Percentiles rank a stretch among this genome's conserved stretches.
Conservation (phyloP, 1,140 invertebrate species). For the Ectropis grisescens region DNA sequence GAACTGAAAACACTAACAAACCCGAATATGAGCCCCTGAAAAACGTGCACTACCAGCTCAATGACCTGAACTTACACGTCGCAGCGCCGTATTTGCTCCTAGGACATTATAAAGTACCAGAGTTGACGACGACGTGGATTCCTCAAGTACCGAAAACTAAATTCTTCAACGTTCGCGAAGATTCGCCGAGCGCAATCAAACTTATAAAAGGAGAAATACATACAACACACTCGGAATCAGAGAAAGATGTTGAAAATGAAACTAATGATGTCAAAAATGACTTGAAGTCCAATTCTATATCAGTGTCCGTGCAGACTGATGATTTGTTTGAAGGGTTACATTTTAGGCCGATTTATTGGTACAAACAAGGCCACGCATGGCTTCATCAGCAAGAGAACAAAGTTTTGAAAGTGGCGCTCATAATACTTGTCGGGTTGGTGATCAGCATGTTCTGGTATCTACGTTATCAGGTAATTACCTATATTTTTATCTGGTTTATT, state of each 20-base stretch:
- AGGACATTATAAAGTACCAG: conserved; percentile 87
- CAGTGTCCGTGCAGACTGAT: conserved; percentile 63
- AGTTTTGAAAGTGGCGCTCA: conserved; percentile 75
- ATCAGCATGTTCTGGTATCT: conserved; percentile 81
- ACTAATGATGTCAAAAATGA: too few species aligned
- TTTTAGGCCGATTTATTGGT: conserved; percentile 48
- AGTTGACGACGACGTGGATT: conserved; percentile 61
- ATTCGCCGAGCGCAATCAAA: conserved; percentile 27
- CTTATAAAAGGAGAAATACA: conserved; percentile 52
- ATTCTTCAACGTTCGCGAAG: conserved; percentile 20
- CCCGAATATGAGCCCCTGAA: conserved; percentile 54
- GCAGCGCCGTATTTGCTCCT: conserved; percentile 66
- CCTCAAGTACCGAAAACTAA: conserved; percentile 43
- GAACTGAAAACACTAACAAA: conserved; percentile 30
- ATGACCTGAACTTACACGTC: conserved; percentile 51
- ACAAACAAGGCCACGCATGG: conserved; percentile 69
- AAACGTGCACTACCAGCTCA: conserved; percentile 63
- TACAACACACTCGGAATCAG: conserved; percentile 11
- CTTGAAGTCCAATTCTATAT: conserved; percentile 46
- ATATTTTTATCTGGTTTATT: too few species aligned
- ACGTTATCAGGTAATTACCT: conserved; percentile 64
- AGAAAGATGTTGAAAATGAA: conserved; percentile 55
- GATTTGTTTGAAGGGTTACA: conserved; percentile 36
- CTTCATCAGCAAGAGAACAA: conserved; percentile 78
- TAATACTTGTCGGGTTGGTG: conserved; percentile 76